These are phyloP conservation scores for Drosophila sproati DNA, from an alignment of 1,140 invertebrate species.

Conservation along the genomic window DNA sequence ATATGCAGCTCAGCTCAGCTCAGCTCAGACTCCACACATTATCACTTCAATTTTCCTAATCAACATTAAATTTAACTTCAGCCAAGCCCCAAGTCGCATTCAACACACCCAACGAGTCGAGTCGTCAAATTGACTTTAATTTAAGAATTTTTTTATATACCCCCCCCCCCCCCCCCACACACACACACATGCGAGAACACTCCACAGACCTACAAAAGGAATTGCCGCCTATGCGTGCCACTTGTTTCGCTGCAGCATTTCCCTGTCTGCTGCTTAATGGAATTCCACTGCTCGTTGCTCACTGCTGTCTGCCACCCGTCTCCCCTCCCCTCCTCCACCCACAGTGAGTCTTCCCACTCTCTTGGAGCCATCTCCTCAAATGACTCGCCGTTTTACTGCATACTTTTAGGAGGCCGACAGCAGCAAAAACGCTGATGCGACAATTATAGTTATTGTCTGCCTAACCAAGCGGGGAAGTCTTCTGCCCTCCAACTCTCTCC, in stretches of 20 bases:
- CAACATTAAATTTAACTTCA: conserved; percentile 61
- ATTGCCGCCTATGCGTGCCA: conserved; percentile 58
- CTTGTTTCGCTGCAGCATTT: conserved; percentile 17
- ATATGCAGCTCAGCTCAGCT: too few relatives aligned
- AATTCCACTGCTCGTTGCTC: conserved; percentile 40
- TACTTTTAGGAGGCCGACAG: conserved; percentile 52
- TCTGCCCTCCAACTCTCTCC: not conserved
- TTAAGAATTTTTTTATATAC: conserved; percentile 64
- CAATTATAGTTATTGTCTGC: conserved; percentile 82
- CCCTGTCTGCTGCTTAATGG: conserved; percentile 66
- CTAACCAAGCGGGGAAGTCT: conserved; percentile 40
- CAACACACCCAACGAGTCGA: conserved; percentile 42
- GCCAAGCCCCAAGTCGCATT: conserved; percentile 9
- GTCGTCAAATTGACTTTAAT: conserved; percentile 68
- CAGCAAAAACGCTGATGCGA: conserved; percentile 76
- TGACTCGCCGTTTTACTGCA: conserved; percentile 63
- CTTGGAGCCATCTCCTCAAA: conserved; percentile 6
- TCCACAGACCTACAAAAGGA: conserved; percentile 57
- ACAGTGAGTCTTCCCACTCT: not conserved
- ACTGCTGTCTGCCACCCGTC: not conserved
- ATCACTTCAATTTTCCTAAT: conserved; percentile 68
- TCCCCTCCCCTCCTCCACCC: not conserved
- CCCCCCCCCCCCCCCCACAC: not conserved
- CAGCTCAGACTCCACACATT: conserved; percentile 30
- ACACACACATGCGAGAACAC: conserved; percentile 7